Evolutionary conservation across 2,797 vertebrate species (phyloP), one percentile per base, ranked within the genome.

Genomic region (Percopsis omiscomaycus): DNA sequence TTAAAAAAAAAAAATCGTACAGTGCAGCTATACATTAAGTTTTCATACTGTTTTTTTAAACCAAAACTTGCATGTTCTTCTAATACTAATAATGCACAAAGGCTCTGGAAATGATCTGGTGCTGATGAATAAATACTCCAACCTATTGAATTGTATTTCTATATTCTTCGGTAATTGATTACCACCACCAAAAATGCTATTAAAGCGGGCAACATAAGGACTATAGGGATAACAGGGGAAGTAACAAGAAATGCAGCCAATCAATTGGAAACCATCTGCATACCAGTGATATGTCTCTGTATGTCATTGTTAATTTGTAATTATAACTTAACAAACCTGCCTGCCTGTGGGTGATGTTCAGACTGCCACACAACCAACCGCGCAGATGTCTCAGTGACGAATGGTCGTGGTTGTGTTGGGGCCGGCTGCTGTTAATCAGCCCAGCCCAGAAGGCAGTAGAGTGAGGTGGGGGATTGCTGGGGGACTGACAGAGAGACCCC

Each of bases 401-500:
- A 13, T 48, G 47, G 47, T 13, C n/a, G 53, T 48, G 71, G 51
- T 52, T 9, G 15, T 14, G n/a, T n/a, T 55, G 28, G 4, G 32
- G 15, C 59, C 56, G 58, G 22, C 59, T 60, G 51, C 48, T 62
- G 55, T 77, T 83, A 77, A 84, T 87, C 86, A 75, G 61, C 48
- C 64, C 52, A 29, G 44, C 58, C 59, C 80, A 83, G 70, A 66
- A 66, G 69, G 45, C 68, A 3, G 8, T 66, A 44, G 11, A 54
- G 10, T 48, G 61, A 65, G 52, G 69, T n/a, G 9, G 59, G 44
- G 14, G 51, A 30, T 75, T 49, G 13, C n/a, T 50, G 44, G 88
- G 91, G 74, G 74, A 83, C 54, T 86, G 86, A 83, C 78, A 87
- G 63, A 27, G 62, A 74, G 73, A 74, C 76, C 55, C 78, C 64